Conservation (phyloP, 1,140 invertebrate species). For the Drosophila micromelanica region DNA sequence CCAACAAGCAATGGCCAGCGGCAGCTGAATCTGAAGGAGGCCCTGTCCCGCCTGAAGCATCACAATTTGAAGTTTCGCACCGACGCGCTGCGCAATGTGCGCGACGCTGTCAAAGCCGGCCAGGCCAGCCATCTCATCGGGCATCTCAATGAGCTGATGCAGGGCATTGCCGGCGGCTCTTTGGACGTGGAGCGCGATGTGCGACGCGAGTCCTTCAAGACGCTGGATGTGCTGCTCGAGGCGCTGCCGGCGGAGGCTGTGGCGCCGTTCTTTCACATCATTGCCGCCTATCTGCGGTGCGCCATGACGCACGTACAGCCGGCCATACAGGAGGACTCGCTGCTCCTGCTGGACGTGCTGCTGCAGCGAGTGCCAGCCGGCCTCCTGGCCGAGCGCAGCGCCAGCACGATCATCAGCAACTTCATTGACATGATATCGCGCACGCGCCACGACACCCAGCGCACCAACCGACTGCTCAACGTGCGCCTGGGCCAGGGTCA, state of each 20-base stretch:
- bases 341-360: constrained; percentile 90
- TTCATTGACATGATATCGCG: constrained; percentile 93
- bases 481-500: constrained; percentile 87
- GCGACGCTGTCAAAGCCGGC: constrained; percentile 87
- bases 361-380: constrained; percentile 86
- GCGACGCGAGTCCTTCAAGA: constrained; percentile 88
- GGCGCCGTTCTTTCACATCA: constrained; percentile 89
- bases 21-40: constrained; percentile 90
- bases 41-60: constrained; percentile 90
- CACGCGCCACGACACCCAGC: constrained; percentile 86
- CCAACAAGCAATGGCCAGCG: constrained; percentile 87
- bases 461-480: constrained; percentile 87
- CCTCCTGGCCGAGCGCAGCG: constrained; percentile 87
- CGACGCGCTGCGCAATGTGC: constrained; percentile 89
- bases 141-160: constrained; percentile 88
- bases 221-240: constrained; percentile 88
- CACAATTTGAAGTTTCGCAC: constrained; percentile 89
- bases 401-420: constrained; percentile 88
- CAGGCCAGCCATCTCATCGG: constrained; percentile 84
- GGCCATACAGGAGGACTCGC: constrained; percentile 91
- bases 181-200: constrained; percentile 90
- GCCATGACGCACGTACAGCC: constrained; percentile 94
- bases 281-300: constrained; percentile 92
- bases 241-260: constrained; percentile 85
- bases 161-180: constrained; percentile 88